Base-by-base conservation (phyloP, 2,888 invertebrate genomes). In the Epistrophe grossulariae region DNA sequence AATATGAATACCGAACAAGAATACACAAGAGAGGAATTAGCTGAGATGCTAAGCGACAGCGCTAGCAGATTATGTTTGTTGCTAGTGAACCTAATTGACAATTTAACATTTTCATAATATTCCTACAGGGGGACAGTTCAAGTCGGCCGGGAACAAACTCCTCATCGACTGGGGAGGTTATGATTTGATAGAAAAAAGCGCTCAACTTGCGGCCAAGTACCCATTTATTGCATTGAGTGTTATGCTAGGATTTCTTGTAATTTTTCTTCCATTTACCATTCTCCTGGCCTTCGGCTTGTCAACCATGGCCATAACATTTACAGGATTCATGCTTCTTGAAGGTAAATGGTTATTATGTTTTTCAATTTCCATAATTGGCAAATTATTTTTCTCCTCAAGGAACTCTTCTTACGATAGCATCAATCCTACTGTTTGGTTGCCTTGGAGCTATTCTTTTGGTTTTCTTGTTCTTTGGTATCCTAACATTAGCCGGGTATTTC, bases 281-380 rank as follows among this genome's bases (percentile, higher is more conserved):
- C 89, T 93, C 8, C 78, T 91, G 31, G 91, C 91, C 1, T 91
- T 93, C 73, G 91, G 90, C 2, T 79, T 93, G 62, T 90, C 91
- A 5, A 92, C 92, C 2, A 88, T 92, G 79, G 73, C 91, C 17
- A 90, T 93, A 89, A 92, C 93, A 0, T 91, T 93, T 45, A 92
- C 91, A 0, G 93, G 93, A 45, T 91, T 93, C 70, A 85, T 93
- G n/a, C 89, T 93, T 2, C 89, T 93, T 8, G 93, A 93, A 90
- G 93, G 93, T 92, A 88, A 68, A 17, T 13, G 1, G 48, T 10
- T 45, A 40, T 28, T 35, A 8, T 38, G 17, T 45, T 43, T 64
- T 40, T 31, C 55, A 17, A 55, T 52, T 13, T 40, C 15, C 4
- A 10, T n/a, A 35, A 4, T 13, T 38, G 0, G n/a, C 50, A 9